Evolutionary conservation across 2,888 invertebrate genomes (phyloP), one percentile per base, ranked within the genome.

Genomic region (Agonopterix subpropinquella): DNA sequence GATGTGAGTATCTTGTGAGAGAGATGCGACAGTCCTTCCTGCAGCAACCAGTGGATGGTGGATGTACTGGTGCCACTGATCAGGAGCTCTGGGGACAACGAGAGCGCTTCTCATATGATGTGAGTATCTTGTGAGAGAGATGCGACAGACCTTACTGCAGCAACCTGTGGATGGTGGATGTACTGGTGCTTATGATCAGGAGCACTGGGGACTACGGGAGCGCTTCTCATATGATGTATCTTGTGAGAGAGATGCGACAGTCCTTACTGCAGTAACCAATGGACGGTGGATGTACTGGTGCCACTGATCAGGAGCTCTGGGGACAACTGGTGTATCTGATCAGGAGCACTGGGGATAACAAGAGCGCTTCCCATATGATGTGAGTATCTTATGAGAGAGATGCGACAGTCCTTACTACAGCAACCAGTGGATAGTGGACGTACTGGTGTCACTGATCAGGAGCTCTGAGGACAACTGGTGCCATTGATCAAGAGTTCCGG

Each of bases 31-130:
- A 28, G 7, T 28, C 96, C 95, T 65, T 93, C 95, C 69, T 94
- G 93, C 64, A 87, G 89, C 48, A 93, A 93, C 65, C 92, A 93
- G 67, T 93, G 93, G 91, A 82, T 95, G 68, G 90, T 94, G 8
- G 87, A 91, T 11, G 89, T 89, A 1, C 71, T 94, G 42, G 88
- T 91, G 8, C 89, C 90, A n/a, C n/a, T n/a, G n/a, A n/a, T n/a
- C n/a, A n/a, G n/a, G n/a, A n/a, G n/a, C n/a, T n/a, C n/a, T n/a
- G n/a, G n/a, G n/a, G n/a, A n/a, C 39, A 70, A 70, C 0, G 59
- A 57, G 1, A 76, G 79, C 0, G 58, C 79, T 0, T 61, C 66
- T 13, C 70, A 77, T 55, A 79, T 90, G 64, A 75, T 73, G 90
- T 90, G 58, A 79, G 83, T 64, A n/a, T n/a, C 9, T 39, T 39